Percentiles rank a stretch among this genome's conserved stretches.
Evolutionary conservation across 2,888 invertebrate genomes (phyloP).

Genomic region (Prosopocoilus inquinatus): DNA sequence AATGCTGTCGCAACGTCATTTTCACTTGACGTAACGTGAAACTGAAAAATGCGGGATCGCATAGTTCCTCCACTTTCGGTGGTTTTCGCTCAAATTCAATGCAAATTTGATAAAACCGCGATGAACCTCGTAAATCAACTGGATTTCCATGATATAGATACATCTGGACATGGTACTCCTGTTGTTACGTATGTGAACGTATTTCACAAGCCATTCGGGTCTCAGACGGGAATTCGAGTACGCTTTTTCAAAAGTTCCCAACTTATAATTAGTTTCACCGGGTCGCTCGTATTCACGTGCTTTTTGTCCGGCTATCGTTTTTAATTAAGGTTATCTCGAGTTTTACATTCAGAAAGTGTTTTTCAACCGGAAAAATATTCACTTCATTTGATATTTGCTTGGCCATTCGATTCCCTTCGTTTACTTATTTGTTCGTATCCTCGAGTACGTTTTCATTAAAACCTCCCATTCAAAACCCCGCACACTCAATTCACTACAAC

Average conservation of each 20-base stretch:
- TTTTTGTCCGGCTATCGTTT: conserved; percentile 48
- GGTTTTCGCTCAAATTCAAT: conserved; percentile 28
- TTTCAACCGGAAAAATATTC: conserved; percentile 50
- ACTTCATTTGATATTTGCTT: conserved; percentile 49
- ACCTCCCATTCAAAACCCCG: neutral
- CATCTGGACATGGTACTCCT: conserved; percentile 23
- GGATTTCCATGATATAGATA: conserved; percentile 23
- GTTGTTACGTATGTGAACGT: conserved; percentile 7
- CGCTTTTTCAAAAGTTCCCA: conserved; percentile 45
- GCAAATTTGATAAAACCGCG: conserved; percentile 29
- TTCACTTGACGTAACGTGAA: conserved; percentile 49
- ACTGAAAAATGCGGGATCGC: conserved; percentile 43
- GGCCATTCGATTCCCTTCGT: conserved; percentile 41
- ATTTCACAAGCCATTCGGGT: conserved; percentile 12
- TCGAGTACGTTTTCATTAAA: conserved; percentile 29
- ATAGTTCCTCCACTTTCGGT: conserved; percentile 26
- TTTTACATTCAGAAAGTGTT: conserved; percentile 50
- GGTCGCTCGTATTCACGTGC: conserved; percentile 41
- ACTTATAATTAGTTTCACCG: conserved; percentile 49
- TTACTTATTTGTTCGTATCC: conserved; percentile 46
- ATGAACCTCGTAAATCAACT: neutral
- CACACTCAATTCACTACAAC: too few species aligned
- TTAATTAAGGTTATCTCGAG: conserved; percentile 50
- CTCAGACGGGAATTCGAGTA: conserved; percentile 39
- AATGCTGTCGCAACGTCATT: conserved; percentile 53